Base-by-base conservation (phyloP, 2,888 invertebrate genomes). In the Agrypnus murinus region DNA sequence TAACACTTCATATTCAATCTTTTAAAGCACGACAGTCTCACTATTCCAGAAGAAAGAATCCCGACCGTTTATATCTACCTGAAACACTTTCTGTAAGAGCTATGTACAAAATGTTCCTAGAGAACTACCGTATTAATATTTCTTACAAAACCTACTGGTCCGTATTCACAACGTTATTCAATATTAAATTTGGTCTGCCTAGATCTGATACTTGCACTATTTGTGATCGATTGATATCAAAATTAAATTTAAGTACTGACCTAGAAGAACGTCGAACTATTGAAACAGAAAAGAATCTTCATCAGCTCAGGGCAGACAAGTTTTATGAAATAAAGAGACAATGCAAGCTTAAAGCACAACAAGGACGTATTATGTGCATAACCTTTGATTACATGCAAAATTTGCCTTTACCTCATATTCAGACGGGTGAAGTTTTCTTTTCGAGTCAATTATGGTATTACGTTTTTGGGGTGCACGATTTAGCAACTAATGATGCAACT, bases 141-240 rank as follows among this genome's bases (percentile, higher is more conserved):
- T 32, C 57, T 31, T 65, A 65, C 45, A 65, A 58, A 57, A 45
- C 32, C 12, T 65, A 65, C 50, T 65, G 45, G 57, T 15, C 7
- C 19, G 36, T 45, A 4, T 63, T 63, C 19, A 48, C 31, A 9
- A 32, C 5, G 5, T 9, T 4, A 5, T 63, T 63, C 45, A 63
- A 48, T 17, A 48, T 63, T n/a, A 43, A 59, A 8, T 58, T 59
- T 71, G 62, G n/a, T n/a, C n/a, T n/a, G n/a, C n/a, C n/a, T n/a
- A n/a, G n/a, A n/a, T n/a, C n/a, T n/a, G n/a, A n/a, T 25, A 69
- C 69, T 58, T 72, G 65, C 15, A 17, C 43, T 25, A 40, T 25
- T 17, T 59, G 59, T 40, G 59, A 59, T 43, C 14, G 32, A 50
- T 50, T 50, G 25, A 7, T 31, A 15, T 31, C 25, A 31, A 19